Base-by-base conservation (phyloP, 2,113 vertebrate species). In the Rhombomys opimus region DNA sequence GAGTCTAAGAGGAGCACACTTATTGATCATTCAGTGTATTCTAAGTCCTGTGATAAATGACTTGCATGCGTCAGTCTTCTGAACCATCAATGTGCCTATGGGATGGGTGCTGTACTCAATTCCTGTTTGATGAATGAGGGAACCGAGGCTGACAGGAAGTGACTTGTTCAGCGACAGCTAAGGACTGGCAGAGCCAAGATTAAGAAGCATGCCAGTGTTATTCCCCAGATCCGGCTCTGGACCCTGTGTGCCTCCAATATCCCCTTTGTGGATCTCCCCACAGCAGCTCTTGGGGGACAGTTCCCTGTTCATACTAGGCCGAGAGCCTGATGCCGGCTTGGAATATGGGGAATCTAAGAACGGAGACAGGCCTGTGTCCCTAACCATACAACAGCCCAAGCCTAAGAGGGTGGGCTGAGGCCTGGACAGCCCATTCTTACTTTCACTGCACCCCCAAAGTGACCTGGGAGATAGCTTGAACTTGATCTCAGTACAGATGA, bases 81-180 rank as follows among this genome's bases (percentile, higher is more conserved):
- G 13, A 59, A 70, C 27, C 32, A 32, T 81, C 84, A 32, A n/a
- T 7, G 22, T 38, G 46, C n/a, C 72, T 30, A 35, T 32, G 18
- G 25, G 63, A 50, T 67, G 41, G 59, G 32, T 41, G 30, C 57
- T 41, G 3, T 76, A 57, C 90, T 67, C 11, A 17, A 15, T 41
- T 52, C 54, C 57, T 67, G 23, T 61, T 70, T 97, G 73, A 85
- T 87, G 81, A 87, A 52, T 3, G 63, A 89, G 70, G 81, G 89
- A 94, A 89, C n/a, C 0, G 61, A 93, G 75, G 13, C 54, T 95
- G 15, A 41, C 13, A 72, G 63, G 82, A 52, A 32, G 61, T 20
- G 22, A 92, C 63, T 90, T 65, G 68, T 35, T 50, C 57, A n/a
- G 0, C 4, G 63, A 67, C 4, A 11, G 84, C 54, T 46, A 72